These are phyloP conservation scores for Amiota minor DNA, from an alignment of 2,888 invertebrate species.

Conservation along the genomic window DNA sequence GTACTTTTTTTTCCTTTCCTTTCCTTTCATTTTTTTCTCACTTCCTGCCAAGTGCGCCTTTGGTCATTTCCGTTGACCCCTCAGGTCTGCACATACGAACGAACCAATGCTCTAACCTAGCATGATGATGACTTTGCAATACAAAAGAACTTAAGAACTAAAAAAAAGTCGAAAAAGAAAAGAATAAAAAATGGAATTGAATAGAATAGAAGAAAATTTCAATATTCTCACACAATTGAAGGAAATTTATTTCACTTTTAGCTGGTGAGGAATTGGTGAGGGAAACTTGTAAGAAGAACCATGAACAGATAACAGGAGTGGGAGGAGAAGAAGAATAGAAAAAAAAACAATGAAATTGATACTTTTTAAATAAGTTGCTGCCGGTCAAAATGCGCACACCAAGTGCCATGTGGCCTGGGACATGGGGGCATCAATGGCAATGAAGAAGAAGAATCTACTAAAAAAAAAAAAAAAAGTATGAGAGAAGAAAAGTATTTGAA, in stretches of 20 bases:
- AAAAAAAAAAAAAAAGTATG: conserved; percentile 27
- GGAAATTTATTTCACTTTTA: conserved; percentile 65
- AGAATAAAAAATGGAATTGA: conserved; percentile 7
- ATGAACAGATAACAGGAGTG: too few species aligned
- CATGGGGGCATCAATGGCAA: too few species aligned
- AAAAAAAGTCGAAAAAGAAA: not conserved
- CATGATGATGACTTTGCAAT: conserved; percentile 63
- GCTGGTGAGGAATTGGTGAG: conserved; percentile 23
- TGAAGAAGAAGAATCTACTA: too few species aligned
- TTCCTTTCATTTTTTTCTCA: conserved; percentile 61
- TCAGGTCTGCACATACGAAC: not conserved
- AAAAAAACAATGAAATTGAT: conserved; percentile 64
- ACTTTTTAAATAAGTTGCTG: conserved; percentile 59
- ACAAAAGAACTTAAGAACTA: conserved; percentile 49
- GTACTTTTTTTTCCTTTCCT: conserved; percentile 22
- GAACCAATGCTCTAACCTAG: not conserved
- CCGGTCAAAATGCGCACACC: conserved; percentile 16
- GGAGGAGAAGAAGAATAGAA: conserved; percentile 3
- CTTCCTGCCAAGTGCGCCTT: not conserved
- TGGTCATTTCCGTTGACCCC: not conserved
- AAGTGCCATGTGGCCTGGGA: not conserved
- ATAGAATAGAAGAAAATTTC: conserved; percentile 47
- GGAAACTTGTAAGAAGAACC: conserved; percentile 6
- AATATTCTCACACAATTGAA: conserved; percentile 55
- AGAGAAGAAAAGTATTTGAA: conserved; percentile 6